These are phyloP conservation scores for Epistrophella euchroma DNA, from an alignment of 2,888 invertebrate genomes.

Conservation along the genomic window DNA sequence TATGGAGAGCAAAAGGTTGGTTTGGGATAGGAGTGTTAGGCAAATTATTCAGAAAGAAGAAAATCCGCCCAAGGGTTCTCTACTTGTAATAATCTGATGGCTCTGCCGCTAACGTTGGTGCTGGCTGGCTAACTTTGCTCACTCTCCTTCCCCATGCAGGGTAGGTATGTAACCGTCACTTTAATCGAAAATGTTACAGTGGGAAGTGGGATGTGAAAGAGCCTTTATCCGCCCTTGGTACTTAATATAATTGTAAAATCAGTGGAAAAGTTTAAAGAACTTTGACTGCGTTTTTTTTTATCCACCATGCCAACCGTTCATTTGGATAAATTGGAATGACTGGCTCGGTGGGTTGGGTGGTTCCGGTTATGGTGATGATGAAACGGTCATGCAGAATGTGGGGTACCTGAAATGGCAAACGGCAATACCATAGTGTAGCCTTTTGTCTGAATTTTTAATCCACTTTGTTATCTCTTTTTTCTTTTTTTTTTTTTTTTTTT, in stretches of 20 bases:
- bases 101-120: slow-evolving; percentile 2
- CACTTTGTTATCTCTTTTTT: slow-evolving; percentile 54
- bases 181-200: slow-evolving; percentile 64
- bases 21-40: slow-evolving; percentile 3
- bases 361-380: background rate
- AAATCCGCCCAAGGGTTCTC: slow-evolving; percentile 48
- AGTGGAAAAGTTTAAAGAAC: slow-evolving; percentile 74
- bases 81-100: slow-evolving; percentile 60
- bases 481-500: slow-evolving; percentile 37
- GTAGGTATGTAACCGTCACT: slow-evolving; percentile 52
- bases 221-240: slow-evolving; percentile 47
- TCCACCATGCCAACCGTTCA: slow-evolving; percentile 30
- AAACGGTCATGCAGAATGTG: slow-evolving; percentile 18
- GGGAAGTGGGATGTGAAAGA: slow-evolving; percentile 48
- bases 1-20: background rate
- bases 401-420: slow-evolving; percentile 7
- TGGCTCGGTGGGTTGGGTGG: background rate
- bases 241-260: slow-evolving; percentile 73
- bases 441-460: slow-evolving; percentile 62
- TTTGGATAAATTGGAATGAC: slow-evolving; percentile 42
- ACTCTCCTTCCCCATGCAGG: slow-evolving; percentile 12
- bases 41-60: slow-evolving; percentile 50
- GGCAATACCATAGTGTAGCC: slow-evolving; percentile 24
- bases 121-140: slow-evolving; percentile 6
- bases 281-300: slow-evolving; percentile 60